Percentiles rank a stretch among this genome's conserved stretches.
Evolutionary conservation across 1,140 invertebrate species (phyloP).

Genomic region (Calycopis cecrops): DNA sequence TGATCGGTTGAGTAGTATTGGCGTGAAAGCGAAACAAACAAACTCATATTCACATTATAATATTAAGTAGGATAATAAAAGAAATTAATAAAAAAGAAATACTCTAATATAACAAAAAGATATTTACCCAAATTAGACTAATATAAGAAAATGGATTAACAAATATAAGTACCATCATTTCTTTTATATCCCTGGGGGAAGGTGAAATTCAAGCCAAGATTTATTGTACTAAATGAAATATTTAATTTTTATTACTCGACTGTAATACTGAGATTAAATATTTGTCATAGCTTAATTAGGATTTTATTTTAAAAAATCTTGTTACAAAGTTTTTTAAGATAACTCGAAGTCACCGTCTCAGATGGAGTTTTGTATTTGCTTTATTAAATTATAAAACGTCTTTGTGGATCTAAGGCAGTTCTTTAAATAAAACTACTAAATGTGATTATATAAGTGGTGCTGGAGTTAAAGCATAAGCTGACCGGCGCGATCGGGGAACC

Average conservation of each 20-base stretch:
- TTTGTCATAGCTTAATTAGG: slow-evolving; percentile 3
- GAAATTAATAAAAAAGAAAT: too few relatives aligned
- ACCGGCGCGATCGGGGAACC: too few relatives aligned
- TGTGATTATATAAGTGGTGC: too few relatives aligned
- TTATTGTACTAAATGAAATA: neutral
- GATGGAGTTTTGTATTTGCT: neutral
- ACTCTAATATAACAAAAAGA: too few relatives aligned
- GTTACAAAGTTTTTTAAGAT: neutral
- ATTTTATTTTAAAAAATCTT: slow-evolving; percentile 6
- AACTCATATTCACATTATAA: too few relatives aligned
- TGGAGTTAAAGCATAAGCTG: too few relatives aligned
- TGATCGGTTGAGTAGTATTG: too few relatives aligned
- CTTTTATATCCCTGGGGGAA: neutral
- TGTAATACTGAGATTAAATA: slow-evolving; percentile 9
- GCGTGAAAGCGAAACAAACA: too few relatives aligned
- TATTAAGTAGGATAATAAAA: too few relatives aligned
- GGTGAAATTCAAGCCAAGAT: neutral
- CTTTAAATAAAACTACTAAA: too few relatives aligned
- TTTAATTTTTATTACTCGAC: slow-evolving; percentile 2
- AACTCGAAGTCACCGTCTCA: slow-evolving; percentile 1
- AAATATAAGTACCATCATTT: neutral
- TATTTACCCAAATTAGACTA: too few relatives aligned
- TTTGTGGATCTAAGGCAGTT: neutral
- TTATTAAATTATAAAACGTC: slow-evolving; percentile 2
- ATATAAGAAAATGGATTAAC: too few relatives aligned